Evolutionary conservation across 2,888 invertebrate genomes (phyloP), one percentile per base, ranked within the genome.

Genomic region (Dioctria linearis): DNA sequence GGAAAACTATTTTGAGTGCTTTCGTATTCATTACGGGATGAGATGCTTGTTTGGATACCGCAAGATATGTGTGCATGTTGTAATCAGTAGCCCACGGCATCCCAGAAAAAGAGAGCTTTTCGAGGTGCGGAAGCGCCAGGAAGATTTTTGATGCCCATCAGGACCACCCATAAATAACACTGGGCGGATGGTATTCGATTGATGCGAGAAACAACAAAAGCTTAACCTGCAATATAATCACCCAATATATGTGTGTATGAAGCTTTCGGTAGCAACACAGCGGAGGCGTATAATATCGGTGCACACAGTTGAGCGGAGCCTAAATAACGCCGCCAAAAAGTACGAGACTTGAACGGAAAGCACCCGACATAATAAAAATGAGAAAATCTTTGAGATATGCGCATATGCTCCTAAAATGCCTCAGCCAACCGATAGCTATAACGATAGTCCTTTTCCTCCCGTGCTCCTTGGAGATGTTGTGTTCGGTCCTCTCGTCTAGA

Each of bases 361-460:
- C 46, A 46, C 46, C 54, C 69, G 13, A 40, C 57, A 25, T 25
- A 54, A 73, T 73, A 73, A 73, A 59, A 73, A 73, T 40, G 59
- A 73, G 43, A 39, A 57, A 54, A 59, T 57, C 59, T 73, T 73
- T 73, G 80, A 82, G 80, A 82, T 82, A 82, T 82, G 82, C 82
- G 82, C 82, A 82, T 82, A 82, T 82, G 82, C 67, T 80, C 54
- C 66, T 57, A 11, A 51, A 73, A 63, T 78, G 61, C 75, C 65
- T 79, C 65, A 78, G 78, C 71, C 82, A 82, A 73, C 82, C 82
- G 71, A 80, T 80, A 73, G 57, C 78, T 78, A 11, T 54, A 61
- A n/a, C 40, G 25, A 25, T 25, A 66, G 42, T 61, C n/a, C 39
- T 43, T 42, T 54, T 43, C 39, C 37, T 61, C 63, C 39, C 76